phyloP scores from a whole-genome alignment of 1,140 invertebrate genomes.

The Drosophila sucinea region DNA sequence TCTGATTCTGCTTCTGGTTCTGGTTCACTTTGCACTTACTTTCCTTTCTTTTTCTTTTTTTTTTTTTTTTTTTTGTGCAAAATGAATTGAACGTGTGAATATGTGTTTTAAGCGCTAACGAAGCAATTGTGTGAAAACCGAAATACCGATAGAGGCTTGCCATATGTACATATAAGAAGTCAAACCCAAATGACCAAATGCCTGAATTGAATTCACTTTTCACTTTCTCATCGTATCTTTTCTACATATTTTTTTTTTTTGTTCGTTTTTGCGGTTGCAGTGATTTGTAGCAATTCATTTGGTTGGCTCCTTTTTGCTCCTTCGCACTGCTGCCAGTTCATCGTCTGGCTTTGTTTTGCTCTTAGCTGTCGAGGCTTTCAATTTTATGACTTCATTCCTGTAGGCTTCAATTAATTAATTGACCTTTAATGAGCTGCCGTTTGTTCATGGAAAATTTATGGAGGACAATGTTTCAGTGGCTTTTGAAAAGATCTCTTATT shows the following conservation, averaged over 20 bases:
- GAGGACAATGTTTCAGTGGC: not conserved
- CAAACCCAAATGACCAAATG: conserved; percentile 41
- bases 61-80: not conserved
- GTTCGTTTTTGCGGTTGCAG: conserved; percentile 18
- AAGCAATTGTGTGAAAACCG: conserved; percentile 53
- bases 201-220: conserved; percentile 49
- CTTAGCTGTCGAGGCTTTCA: conserved; percentile 33
- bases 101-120: conserved; percentile 62
- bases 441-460: conserved; percentile 8
- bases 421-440: conserved; percentile 48
- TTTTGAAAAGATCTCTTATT: not conserved
- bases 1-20: not conserved
- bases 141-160: not conserved
- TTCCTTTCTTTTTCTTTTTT: not conserved
- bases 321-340: not conserved
- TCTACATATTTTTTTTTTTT: not conserved
- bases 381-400: conserved; percentile 52
- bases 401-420: conserved; percentile 61
- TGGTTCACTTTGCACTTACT: conserved; percentile 5
- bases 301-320: conserved; percentile 20
- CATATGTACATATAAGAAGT: conserved; percentile 35
- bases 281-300: conserved; percentile 55
- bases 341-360: conserved; percentile 9
- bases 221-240: conserved; percentile 45
- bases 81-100: conserved; percentile 19